phyloP scores from a whole-genome alignment of 2,113 vertebrate genomes.

The Sylvicapra grimmia region DNA sequence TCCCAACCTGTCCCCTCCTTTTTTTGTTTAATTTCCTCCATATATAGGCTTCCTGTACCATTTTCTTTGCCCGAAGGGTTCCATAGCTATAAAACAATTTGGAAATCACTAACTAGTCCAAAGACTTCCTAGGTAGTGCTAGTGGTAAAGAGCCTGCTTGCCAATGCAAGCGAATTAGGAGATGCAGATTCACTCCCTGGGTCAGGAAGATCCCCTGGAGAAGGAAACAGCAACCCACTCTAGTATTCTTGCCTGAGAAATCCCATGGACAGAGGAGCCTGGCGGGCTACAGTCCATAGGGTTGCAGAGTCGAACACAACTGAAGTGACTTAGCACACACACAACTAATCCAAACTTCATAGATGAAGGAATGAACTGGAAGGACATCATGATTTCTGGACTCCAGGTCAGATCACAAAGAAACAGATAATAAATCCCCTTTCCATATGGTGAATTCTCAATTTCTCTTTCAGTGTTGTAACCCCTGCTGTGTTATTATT shows the following conservation, averaged over 20 bases:
- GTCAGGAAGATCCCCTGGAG: not conserved
- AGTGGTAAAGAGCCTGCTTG: not conserved
- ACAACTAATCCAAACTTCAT: not conserved
- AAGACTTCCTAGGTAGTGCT: not conserved
- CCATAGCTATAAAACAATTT: not conserved
- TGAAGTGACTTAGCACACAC: not conserved
- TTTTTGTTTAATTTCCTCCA: not conserved
- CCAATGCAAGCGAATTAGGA: not conserved
- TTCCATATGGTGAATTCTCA: slow-evolving; percentile 8
- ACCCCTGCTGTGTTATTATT: not conserved
- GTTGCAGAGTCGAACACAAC: not conserved
- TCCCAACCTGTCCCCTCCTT: not conserved
- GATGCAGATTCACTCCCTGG: not conserved
- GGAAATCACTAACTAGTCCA: not conserved
- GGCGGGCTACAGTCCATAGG: not conserved
- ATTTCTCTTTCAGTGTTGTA: slow-evolving; percentile 12
- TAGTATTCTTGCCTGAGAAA: not conserved
- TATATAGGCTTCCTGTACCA: not conserved
- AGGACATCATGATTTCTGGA: not conserved
- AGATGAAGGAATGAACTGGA: not conserved
- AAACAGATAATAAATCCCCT: not conserved
- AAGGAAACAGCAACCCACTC: not conserved
- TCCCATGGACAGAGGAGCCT: not conserved
- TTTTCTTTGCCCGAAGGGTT: not conserved
- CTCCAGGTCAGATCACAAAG: slow-evolving; percentile 1